Percentiles rank a stretch among this genome's conserved stretches.
Evolutionary conservation across 2,797 vertebrate genomes (phyloP).

Genomic region (Kryptopterus vitreolus): DNA sequence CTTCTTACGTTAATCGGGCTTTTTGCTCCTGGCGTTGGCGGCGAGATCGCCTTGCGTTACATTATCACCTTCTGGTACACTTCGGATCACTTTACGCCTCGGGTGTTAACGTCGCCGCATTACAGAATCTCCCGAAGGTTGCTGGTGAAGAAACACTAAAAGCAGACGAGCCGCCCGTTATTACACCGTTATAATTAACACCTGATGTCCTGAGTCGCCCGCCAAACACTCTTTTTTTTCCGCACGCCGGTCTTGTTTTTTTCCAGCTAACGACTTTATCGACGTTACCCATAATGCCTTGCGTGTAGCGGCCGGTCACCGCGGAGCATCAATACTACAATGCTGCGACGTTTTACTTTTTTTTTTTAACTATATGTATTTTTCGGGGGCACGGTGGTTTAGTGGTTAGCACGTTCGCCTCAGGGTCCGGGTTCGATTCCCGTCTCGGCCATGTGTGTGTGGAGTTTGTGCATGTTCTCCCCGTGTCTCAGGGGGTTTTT

Average conservation of each 20-base stretch:
- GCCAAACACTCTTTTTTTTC: no score
- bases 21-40: neutral
- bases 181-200: neutral
- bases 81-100: slow-evolving; percentile 6
- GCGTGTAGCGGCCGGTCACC: neutral
- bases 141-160: neutral
- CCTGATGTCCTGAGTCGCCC: neutral
- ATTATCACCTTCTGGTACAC: slow-evolving; percentile 28
- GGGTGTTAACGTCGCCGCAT: neutral
- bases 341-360: neutral
- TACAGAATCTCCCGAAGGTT: neutral
- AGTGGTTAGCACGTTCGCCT: no score
- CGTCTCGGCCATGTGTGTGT: no score
- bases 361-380: no score
- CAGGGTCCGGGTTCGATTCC: no score
- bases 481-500: no score
- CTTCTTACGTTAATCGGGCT: neutral
- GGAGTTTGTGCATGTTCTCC: no score
- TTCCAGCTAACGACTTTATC: neutral
- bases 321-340: no score
- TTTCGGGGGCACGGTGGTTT: no score
- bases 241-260: neutral
- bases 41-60: slow-evolving; percentile 22
- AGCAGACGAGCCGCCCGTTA: neutral
- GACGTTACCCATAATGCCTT: neutral